These are phyloP conservation scores for Boleophthalmus pectinirostris DNA, from an alignment of 2,113 vertebrate genomes.

Conservation along the genomic window DNA sequence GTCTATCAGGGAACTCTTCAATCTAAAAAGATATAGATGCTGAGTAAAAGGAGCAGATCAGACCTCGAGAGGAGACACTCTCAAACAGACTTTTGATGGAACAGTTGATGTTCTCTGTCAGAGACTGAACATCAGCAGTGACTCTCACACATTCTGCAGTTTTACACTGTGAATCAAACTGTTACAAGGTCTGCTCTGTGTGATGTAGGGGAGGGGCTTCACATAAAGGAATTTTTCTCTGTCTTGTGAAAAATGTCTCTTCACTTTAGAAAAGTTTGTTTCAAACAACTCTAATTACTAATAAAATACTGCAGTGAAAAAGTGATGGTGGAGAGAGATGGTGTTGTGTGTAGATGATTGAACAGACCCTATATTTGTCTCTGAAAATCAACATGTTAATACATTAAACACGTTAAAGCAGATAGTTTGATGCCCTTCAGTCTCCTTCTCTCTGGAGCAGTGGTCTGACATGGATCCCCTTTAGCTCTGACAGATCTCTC, in stretches of 20 bases:
- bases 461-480: conserved; percentile 44
- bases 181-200: background rate
- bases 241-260: background rate
- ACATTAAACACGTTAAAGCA: background rate
- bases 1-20: conserved; percentile 41
- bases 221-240: background rate
- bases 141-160: conserved; percentile 27
- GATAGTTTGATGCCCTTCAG: conserved; percentile 4
- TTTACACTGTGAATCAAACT: background rate
- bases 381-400: background rate
- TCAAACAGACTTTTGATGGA: conserved; percentile 25
- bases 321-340: background rate
- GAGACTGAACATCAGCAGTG: conserved; percentile 24
- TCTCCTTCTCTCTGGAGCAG: conserved; percentile 20
- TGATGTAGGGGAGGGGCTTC: background rate
- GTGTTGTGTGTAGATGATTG: background rate
- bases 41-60: conserved; percentile 30
- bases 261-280: background rate
- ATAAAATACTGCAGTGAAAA: background rate
- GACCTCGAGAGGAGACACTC: conserved; percentile 35
- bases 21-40: conserved; percentile 25
- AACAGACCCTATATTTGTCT: background rate
- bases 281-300: conserved; percentile 2
- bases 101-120: conserved; percentile 21
- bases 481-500: conserved; percentile 62